Base-by-base conservation (phyloP, 1,140 invertebrate genomes). In the Euura lappo region DNA sequence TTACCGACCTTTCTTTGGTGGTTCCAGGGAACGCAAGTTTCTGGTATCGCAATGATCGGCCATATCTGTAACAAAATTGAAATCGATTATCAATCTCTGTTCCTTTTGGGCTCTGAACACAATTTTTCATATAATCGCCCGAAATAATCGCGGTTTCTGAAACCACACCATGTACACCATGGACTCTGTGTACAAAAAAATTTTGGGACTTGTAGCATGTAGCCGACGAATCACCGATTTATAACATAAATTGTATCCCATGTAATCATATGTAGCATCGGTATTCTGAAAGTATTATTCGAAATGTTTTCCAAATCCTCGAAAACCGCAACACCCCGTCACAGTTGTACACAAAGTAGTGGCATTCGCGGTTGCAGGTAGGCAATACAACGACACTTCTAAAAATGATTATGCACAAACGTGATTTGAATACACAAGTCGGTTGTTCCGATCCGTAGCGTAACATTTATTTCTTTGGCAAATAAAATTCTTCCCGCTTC, bases 41-140 rank as follows among this genome's bases (percentile, higher is more conserved):
- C 70, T 73, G 71, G 73, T 74, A 70, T 74, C 73, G 76, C 76
- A 68, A 75, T 69, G 76, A 74, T 77, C 10, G 51, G 51, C 72
- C 71, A 72, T 72, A 71, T 74, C 76, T 77, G 71, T 75, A 77
- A 77, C 76, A 75, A 73, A 74, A 77, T 69, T 64, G 45, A 73
- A 73, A 64, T 28, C 28, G 1, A 28, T 28, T 0, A 28, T 28
- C 28, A 28, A 28, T 28, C 28, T 28, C 28, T 28, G 28, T 28
- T 28, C 28, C 28, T 28, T 28, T 28, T 28, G 28, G 28, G 28
- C 28, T 28, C 28, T 28, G 28, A 28, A 28, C 28, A 28, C 28
- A 28, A 28, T 28, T 28, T 28, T 28, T 28, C 28, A 28, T 28
- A 28, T 1, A 28, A 28, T 28, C 28, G 1, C 28, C 28, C 28